Evolutionary conservation across 2,888 invertebrate species (phyloP).

Genomic region (Hoplodrina ambigua): DNA sequence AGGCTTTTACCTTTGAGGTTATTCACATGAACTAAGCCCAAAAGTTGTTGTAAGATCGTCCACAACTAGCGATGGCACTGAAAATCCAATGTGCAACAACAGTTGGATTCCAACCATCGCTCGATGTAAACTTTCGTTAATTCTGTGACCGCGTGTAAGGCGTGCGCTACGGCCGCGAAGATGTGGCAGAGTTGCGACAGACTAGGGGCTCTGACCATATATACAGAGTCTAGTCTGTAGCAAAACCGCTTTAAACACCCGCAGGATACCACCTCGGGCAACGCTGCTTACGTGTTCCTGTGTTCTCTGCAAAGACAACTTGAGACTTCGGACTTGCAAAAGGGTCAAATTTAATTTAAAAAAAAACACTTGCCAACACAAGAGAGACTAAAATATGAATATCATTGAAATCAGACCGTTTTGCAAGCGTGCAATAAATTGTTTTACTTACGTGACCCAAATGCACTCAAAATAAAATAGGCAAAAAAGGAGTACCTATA

Average conservation of each 20-base stretch:
- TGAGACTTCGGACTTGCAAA: slow-evolving; percentile 63
- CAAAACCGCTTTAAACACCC: slow-evolving; percentile 76
- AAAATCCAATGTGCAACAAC: slow-evolving; percentile 87
- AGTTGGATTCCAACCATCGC: slow-evolving; percentile 89
- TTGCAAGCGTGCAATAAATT: slow-evolving; percentile 64
- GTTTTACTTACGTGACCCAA: slow-evolving; percentile 67
- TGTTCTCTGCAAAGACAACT: slow-evolving; percentile 72
- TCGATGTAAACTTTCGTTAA: slow-evolving; percentile 81
- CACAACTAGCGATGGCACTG: slow-evolving; percentile 87
- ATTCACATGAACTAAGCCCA: slow-evolving; percentile 67
- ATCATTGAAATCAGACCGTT: slow-evolving; percentile 61
- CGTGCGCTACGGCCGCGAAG: slow-evolving; percentile 75
- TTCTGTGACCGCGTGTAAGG: slow-evolving; percentile 70
- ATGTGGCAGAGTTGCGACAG: slow-evolving; percentile 78
- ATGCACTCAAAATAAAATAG: slow-evolving; percentile 42
- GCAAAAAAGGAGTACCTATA: not conserved
- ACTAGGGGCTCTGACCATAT: slow-evolving; percentile 76
- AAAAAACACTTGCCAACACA: not conserved
- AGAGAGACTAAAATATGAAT: not conserved
- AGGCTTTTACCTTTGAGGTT: slow-evolving; percentile 64
- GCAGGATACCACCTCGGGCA: slow-evolving; percentile 64
- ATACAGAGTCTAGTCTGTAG: slow-evolving; percentile 82
- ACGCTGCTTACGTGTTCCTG: slow-evolving; percentile 65
- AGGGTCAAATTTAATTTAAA: slow-evolving; percentile 52
- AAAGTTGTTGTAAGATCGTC: slow-evolving; percentile 80